phyloP scores from a whole-genome alignment of 2,888 invertebrate genomes.

The Drosophila koepferae region DNA sequence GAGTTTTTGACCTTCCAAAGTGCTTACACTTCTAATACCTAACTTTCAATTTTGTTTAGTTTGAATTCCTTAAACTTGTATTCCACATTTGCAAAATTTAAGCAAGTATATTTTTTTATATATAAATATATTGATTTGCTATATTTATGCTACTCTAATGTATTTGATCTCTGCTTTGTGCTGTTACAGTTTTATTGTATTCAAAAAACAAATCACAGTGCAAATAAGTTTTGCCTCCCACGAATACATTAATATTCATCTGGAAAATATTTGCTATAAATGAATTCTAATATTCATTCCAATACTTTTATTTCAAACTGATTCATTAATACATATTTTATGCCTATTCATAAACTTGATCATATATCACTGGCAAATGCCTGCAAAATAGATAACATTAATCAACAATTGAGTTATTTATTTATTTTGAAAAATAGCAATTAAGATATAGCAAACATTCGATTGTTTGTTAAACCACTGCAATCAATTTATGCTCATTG shows the following conservation, averaged over 20 bases:
- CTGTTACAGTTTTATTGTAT: not conserved
- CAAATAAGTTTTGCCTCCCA: not conserved
- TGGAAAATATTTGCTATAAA: not conserved
- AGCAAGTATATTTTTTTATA: too few relatives aligned
- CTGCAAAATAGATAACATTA: not conserved
- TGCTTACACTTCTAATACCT: too few relatives aligned
- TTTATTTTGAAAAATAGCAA: slow-evolving; percentile 1
- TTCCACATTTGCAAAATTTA: too few relatives aligned
- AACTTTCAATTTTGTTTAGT: too few relatives aligned
- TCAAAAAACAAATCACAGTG: not conserved
- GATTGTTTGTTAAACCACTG: not conserved
- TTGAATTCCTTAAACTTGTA: too few relatives aligned
- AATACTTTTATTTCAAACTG: not conserved
- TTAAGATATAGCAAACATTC: not conserved
- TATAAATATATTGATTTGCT: too few relatives aligned
- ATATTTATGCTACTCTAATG: too few relatives aligned
- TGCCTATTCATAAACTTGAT: not conserved
- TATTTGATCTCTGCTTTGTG: too few relatives aligned
- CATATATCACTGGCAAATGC: not conserved
- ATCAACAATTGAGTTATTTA: not conserved
- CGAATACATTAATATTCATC: not conserved
- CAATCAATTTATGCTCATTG: not conserved
- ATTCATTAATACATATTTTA: not conserved
- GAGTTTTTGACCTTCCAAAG: too few relatives aligned
- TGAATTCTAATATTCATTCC: not conserved